Conservation (phyloP, 2,113 vertebrate genomes). For the Psittacara wagleri region DNA sequence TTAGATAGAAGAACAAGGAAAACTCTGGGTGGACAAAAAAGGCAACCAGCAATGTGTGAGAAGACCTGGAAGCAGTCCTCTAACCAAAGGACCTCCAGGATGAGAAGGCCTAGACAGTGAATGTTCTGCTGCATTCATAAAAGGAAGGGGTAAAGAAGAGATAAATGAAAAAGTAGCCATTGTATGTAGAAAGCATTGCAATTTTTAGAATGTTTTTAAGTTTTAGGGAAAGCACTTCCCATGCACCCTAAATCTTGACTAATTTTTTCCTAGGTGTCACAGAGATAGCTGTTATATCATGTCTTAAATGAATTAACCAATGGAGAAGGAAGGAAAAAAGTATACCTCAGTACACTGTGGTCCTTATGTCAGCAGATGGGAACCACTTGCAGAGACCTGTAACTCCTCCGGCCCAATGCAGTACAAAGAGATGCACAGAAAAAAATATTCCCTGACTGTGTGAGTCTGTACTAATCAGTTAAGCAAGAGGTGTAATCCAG, state of each 20-base stretch:
- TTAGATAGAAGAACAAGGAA: background rate
- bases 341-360: background rate
- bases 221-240: background rate
- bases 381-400: background rate
- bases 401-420: background rate
- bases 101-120: background rate
- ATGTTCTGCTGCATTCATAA: background rate
- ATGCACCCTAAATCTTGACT: background rate
- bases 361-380: background rate
- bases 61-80: background rate
- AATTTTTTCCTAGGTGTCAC: background rate
- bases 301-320: background rate
- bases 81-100: background rate
- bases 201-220: background rate
- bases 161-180: background rate
- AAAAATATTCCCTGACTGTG: background rate
- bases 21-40: background rate
- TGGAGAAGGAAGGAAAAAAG: background rate
- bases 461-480: background rate
- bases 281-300: background rate
- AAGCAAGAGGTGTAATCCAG: background rate
- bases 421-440: background rate
- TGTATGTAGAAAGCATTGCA: background rate
- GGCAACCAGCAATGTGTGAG: background rate
- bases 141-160: background rate